These are phyloP conservation scores for Eulemur rubriventer DNA, from an alignment of 2,797 vertebrate species.

Conservation along the genomic window DNA sequence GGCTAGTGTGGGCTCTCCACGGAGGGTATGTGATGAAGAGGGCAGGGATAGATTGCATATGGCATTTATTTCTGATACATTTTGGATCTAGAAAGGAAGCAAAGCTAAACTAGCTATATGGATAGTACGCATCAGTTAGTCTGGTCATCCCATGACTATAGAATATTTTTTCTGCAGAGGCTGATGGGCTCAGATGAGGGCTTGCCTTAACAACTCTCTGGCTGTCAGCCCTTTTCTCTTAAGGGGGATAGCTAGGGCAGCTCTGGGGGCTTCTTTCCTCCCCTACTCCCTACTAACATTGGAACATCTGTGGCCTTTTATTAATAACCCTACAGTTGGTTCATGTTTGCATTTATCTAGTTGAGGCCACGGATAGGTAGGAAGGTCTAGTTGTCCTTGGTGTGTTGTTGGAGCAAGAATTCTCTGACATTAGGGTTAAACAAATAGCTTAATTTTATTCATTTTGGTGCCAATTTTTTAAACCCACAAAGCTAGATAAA, in stretches of 20 bases:
- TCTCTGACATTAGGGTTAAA: conserved; percentile 12
- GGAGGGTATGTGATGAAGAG: not conserved
- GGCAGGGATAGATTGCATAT: not conserved
- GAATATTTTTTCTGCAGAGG: not conserved
- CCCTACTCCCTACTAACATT: not conserved
- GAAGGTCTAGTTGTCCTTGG: not conserved
- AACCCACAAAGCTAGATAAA: not conserved
- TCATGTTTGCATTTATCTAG: not conserved
- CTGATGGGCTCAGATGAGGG: not conserved
- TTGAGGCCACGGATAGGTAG: not conserved
- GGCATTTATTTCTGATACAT: not conserved
- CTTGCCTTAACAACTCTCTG: not conserved
- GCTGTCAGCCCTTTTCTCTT: not conserved
- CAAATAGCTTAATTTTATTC: conserved; percentile 1
- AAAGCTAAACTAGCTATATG: not conserved
- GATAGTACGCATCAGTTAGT: not conserved
- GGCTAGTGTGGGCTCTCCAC: not conserved
- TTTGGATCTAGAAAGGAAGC: not conserved
- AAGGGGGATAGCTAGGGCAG: not conserved
- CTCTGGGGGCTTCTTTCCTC: not conserved
- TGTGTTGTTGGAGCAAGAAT: conserved; percentile 8
- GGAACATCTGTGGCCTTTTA: not conserved
- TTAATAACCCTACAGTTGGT: not conserved
- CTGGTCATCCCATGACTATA: not conserved
- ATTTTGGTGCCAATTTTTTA: conserved; percentile 32